These are phyloP conservation scores for Encarsia formosa DNA, from an alignment of 2,888 invertebrate species.

Conservation along the genomic window DNA sequence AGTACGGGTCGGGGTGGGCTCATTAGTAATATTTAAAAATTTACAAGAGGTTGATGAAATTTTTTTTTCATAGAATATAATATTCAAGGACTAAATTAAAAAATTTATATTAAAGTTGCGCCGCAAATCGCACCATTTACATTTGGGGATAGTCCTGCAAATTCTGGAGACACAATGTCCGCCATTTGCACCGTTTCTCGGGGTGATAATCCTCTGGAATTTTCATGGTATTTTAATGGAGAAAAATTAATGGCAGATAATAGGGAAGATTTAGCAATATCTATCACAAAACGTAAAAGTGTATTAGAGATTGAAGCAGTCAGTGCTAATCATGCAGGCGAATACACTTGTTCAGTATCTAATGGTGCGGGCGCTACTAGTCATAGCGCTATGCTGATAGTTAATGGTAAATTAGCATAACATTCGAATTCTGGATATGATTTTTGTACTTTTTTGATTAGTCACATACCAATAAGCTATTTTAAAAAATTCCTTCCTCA, in stretches of 20 bases:
- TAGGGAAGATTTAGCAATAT: slow-evolving; percentile 51
- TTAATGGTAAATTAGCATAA: slow-evolving; percentile 68
- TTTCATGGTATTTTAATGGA: slow-evolving; percentile 72
- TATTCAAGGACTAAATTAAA: no score
- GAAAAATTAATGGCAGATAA: slow-evolving; percentile 49
- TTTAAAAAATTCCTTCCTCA: no score
- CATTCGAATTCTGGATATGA: neutral
- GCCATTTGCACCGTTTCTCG: slow-evolving; percentile 66
- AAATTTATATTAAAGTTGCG: slow-evolving; percentile 63
- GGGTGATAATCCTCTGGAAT: slow-evolving; percentile 71
- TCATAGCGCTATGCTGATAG: slow-evolving; percentile 65
- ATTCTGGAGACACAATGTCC: slow-evolving; percentile 66
- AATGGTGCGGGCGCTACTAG: slow-evolving; percentile 69
- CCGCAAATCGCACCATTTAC: slow-evolving; percentile 69
- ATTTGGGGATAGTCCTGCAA: slow-evolving; percentile 66
- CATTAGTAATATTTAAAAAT: no score
- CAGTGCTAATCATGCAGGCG: slow-evolving; percentile 67
- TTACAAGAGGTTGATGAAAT: no score
- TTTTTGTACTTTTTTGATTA: no score
- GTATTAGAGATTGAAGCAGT: slow-evolving; percentile 65
- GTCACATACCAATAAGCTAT: no score
- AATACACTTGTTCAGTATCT: slow-evolving; percentile 71
- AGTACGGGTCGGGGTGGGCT: no score
- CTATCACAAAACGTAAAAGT: slow-evolving; percentile 55
- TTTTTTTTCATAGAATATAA: no score